Evolutionary conservation across 2,113 vertebrate species (phyloP).

Genomic region (Gymnocephalus cernua): DNA sequence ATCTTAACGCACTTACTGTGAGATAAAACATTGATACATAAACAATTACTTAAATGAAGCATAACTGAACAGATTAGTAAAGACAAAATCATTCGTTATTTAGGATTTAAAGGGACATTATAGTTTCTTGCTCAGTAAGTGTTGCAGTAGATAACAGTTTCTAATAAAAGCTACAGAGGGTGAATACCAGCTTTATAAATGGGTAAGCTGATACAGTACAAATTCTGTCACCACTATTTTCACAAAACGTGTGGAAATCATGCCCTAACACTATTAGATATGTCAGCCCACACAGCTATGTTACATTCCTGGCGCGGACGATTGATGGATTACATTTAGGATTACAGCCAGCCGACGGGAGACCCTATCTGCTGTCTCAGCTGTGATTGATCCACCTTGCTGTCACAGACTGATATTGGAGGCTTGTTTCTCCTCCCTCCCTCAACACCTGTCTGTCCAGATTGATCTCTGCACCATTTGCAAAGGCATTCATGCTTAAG

Average conservation of each 20-base stretch:
- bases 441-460: conserved; percentile 53
- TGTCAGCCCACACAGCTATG: conserved; percentile 52
- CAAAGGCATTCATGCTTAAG: conserved; percentile 2
- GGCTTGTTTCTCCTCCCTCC: conserved; percentile 40
- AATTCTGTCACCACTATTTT: neutral
- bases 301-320: conserved; percentile 51
- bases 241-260: conserved; percentile 23
- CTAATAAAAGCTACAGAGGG: neutral
- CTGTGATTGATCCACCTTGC: conserved; percentile 74
- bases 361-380: conserved; percentile 51
- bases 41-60: neutral
- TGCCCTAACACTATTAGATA: conserved; percentile 47
- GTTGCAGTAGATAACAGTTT: neutral
- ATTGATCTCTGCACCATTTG: conserved; percentile 66
- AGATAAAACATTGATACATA: neutral
- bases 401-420: conserved; percentile 66
- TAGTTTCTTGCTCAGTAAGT: neutral
- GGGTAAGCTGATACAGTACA: neutral
- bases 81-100: neutral
- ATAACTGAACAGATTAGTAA: neutral
- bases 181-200: conserved; percentile 2
- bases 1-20: neutral
- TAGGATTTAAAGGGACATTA: neutral
- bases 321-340: conserved; percentile 79
- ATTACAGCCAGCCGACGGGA: conserved; percentile 65